phyloP scores from a whole-genome alignment of 2,113 vertebrate species.

The Oreochromis spilurus region DNA sequence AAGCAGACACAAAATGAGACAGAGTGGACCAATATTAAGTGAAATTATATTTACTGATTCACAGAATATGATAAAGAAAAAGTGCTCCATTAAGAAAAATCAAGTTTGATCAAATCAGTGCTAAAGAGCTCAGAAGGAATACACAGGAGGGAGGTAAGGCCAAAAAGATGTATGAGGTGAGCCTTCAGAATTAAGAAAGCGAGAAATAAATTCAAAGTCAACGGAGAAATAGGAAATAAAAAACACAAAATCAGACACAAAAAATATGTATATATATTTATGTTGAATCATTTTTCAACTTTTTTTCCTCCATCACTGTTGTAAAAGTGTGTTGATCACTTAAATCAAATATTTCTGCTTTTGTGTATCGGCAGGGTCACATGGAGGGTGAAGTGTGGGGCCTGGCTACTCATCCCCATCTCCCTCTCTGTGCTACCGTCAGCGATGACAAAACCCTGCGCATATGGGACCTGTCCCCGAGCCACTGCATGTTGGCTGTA shows the following conservation, averaged over 20 bases:
- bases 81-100: neutral
- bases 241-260: neutral
- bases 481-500: constrained; percentile 98
- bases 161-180: neutral
- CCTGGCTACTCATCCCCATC: constrained; percentile 93
- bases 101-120: neutral
- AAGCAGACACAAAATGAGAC: neutral
- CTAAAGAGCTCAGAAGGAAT: neutral
- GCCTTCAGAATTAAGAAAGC: neutral
- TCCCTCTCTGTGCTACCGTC: constrained; percentile 97
- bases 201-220: neutral
- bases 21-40: neutral
- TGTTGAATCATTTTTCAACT: neutral
- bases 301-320: neutral
- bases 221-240: neutral
- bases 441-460: constrained; percentile 97
- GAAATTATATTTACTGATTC: neutral
- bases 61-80: neutral
- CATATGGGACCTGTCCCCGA: constrained; percentile 99
- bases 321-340: neutral
- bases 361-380: constrained; percentile 81
- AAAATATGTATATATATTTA: rapidly evolving
- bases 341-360: neutral
- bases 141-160: neutral
- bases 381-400: constrained; percentile 99